Evolutionary conservation across 53 echinoderm and acorn worm species (phyloP).

Genomic region (Paracentrotus lividus): DNA sequence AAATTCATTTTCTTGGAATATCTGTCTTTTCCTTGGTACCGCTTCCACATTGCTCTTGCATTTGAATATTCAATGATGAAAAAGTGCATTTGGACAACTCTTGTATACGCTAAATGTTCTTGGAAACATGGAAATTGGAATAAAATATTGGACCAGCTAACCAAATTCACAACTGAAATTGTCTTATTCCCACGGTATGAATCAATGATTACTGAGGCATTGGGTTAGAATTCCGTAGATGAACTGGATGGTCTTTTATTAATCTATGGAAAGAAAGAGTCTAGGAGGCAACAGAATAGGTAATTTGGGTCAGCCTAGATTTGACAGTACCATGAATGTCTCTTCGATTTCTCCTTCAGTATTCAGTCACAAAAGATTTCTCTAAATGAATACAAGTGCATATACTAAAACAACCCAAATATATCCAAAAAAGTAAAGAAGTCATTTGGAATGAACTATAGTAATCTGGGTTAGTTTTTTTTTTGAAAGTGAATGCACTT

Average conservation of each 20-base stretch:
- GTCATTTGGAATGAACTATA: not conserved
- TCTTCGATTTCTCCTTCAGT: not conserved
- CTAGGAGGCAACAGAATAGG: too few relatives aligned
- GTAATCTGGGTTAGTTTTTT: not conserved
- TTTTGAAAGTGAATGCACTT: not conserved
- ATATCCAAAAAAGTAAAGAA: not conserved
- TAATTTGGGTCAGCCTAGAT: not conserved
- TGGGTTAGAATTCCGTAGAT: too few relatives aligned
- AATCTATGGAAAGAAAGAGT: too few relatives aligned
- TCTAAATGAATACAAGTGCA: slow-evolving; percentile 12
- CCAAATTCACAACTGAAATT: too few relatives aligned
- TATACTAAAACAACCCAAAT: not conserved
- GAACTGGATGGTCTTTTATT: too few relatives aligned
- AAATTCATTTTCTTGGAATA: not conserved
- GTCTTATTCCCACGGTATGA: too few relatives aligned
- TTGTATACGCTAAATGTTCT: not conserved
- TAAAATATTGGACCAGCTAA: not conserved
- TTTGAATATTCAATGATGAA: not conserved
- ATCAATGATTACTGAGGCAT: too few relatives aligned
- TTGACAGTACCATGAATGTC: not conserved
- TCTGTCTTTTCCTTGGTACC: not conserved
- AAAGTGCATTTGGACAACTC: not conserved
- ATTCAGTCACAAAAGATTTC: not conserved
- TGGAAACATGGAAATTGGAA: not conserved
- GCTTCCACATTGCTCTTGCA: not conserved